These are phyloP conservation scores for Nymphalis urticae DNA, from an alignment of 2,888 invertebrate species.

Conservation along the genomic window DNA sequence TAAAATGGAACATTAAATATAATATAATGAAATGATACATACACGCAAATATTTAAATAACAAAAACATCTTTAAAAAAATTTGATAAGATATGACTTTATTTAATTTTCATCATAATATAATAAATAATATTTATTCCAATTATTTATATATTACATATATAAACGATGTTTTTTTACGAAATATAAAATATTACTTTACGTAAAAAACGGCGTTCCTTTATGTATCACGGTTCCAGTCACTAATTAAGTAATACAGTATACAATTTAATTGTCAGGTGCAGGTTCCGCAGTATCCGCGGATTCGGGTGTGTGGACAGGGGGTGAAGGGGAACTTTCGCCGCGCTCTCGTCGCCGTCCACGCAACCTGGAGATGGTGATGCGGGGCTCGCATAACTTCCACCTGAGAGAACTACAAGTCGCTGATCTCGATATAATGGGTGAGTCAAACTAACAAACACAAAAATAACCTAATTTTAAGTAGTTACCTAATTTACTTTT, in stretches of 20 bases:
- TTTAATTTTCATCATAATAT: no score
- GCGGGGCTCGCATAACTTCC: constrained; percentile 87
- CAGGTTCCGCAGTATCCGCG: constrained; percentile 83
- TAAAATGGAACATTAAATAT: not conserved
- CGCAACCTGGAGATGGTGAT: constrained; percentile 88
- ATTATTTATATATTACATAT: no score
- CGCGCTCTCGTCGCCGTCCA: constrained; percentile 77
- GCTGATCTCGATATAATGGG: constrained; percentile 78
- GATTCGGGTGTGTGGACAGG: constrained; percentile 84
- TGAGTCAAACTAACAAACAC: constrained; percentile 40
- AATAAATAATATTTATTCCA: no score
- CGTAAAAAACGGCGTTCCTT: no score
- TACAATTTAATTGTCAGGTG: constrained; percentile 48
- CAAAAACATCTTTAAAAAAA: no score
- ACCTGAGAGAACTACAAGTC: constrained; percentile 84
- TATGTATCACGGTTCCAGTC: no score
- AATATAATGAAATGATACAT: not conserved
- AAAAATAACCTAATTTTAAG: no score
- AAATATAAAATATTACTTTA: no score
- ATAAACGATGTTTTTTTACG: no score
- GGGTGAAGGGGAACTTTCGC: constrained; percentile 69
- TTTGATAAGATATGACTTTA: no score
- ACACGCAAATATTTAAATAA: no score
- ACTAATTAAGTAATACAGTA: no score
- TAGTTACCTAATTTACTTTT: not conserved